Conservation (phyloP, 2,888 invertebrate species). For the Hirudinaria manillensis region DNA sequence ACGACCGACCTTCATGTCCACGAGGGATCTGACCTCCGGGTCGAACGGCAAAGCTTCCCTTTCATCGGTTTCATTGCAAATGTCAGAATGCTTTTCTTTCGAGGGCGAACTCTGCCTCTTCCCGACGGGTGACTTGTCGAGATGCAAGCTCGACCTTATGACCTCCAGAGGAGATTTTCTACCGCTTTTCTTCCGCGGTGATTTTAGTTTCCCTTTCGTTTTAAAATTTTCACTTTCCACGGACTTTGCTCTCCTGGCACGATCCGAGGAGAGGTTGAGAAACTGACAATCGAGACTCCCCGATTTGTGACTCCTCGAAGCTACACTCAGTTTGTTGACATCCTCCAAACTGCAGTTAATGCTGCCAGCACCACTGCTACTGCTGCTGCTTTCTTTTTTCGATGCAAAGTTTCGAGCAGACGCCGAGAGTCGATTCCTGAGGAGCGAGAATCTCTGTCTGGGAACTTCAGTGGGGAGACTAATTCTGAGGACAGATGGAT, state of each 20-base stretch:
- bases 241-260: neutral
- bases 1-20: neutral
- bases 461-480: neutral
- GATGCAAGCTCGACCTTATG: neutral
- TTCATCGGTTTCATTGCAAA: neutral
- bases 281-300: constrained; percentile 10
- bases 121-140: neutral
- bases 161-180: neutral
- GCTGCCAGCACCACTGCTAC: neutral
- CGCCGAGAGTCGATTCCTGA: neutral
- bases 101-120: neutral
- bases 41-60: neutral
- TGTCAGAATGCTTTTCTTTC: neutral
- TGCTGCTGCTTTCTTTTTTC: neutral
- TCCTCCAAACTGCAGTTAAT: neutral
- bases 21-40: neutral
- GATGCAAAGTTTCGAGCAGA: neutral
- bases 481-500: neutral
- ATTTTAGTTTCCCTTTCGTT: no score
- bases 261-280: neutral
- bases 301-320: neutral
- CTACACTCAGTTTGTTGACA: neutral
- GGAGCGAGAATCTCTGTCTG: neutral
- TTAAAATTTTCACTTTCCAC: neutral
- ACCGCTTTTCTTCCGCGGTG: neutral